These are phyloP conservation scores for Tokudaia muenninki DNA, from an alignment of 2,797 vertebrate genomes.

Conservation along the genomic window DNA sequence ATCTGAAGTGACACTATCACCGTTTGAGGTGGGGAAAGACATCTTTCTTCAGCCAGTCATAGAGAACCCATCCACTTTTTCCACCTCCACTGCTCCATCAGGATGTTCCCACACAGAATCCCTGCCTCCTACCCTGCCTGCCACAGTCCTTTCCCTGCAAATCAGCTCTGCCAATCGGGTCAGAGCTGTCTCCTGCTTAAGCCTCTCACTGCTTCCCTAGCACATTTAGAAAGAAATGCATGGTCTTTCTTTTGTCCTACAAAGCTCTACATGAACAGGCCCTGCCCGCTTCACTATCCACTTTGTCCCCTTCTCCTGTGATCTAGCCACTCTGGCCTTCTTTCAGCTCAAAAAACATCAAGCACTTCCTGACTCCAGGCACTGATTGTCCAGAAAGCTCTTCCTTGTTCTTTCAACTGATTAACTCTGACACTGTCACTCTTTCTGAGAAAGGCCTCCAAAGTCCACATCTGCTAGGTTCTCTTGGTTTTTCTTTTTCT, in stretches of 20 bases:
- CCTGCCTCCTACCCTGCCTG: background rate
- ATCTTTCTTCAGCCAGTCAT: background rate
- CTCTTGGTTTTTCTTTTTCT: background rate
- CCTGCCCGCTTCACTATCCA: background rate
- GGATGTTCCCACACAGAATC: background rate
- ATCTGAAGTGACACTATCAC: background rate
- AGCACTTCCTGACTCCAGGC: slow-evolving; percentile 1
- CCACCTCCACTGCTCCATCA: background rate
- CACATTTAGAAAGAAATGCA: slow-evolving; percentile 9
- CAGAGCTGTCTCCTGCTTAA: background rate
- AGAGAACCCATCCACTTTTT: background rate
- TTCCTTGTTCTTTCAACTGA: background rate
- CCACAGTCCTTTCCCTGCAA: slow-evolving; percentile 14
- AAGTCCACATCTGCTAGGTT: background rate
- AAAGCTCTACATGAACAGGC: background rate
- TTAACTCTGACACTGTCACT: background rate
- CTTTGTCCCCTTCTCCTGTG: background rate
- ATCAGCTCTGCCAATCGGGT: background rate
- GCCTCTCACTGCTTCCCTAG: background rate
- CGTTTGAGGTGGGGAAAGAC: background rate
- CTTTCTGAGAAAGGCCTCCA: slow-evolving; percentile 23
- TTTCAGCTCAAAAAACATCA: slow-evolving; percentile 41
- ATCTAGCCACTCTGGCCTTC: background rate
- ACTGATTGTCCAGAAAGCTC: background rate
- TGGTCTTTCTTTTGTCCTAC: background rate